phyloP scores from a whole-genome alignment of 2,888 invertebrate species.

The Ormyrus pomaceus region DNA sequence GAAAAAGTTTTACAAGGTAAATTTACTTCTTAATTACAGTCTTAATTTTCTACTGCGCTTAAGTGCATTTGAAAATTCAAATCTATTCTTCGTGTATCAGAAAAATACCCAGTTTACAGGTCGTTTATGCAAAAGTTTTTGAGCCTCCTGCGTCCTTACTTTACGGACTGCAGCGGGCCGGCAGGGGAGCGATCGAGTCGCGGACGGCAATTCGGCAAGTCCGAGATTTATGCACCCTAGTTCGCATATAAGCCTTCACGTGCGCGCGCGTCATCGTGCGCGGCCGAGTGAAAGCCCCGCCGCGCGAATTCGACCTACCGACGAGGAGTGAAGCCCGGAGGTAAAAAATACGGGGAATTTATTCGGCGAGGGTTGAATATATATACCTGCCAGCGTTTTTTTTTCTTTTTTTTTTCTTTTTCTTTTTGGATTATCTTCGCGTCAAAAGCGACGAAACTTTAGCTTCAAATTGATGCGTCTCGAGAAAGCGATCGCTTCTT shows the following conservation, averaged over 20 bases:
- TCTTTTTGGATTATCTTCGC: not conserved
- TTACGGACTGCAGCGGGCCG: too few species aligned
- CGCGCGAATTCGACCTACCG: not conserved
- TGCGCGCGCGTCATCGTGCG: constrained; percentile 4
- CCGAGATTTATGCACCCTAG: constrained; percentile 66
- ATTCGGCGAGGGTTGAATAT: not conserved
- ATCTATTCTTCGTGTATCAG: too few species aligned
- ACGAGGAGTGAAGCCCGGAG: not conserved
- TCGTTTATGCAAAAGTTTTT: too few species aligned
- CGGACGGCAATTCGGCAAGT: constrained; percentile 63
- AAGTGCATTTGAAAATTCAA: too few species aligned
- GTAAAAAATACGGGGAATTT: not conserved
- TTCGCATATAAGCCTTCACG: constrained; percentile 18
- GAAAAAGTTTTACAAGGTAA: too few species aligned
- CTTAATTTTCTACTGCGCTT: too few species aligned
- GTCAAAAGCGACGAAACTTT: not conserved
- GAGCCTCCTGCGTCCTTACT: too few species aligned
- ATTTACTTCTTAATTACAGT: too few species aligned
- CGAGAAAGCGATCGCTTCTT: too few species aligned
- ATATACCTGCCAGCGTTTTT: not conserved
- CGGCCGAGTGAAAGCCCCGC: not conserved
- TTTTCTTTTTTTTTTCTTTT: constrained; percentile 4
- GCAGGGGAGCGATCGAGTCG: too few species aligned
- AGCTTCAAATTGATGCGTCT: not conserved
- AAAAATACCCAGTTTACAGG: too few species aligned